Percentiles rank a stretch among this genome's conserved stretches.
These are phyloP conservation scores for Hemicentrotus pulcherrimus DNA, from an alignment of 35 echinoderm and acorn worm genomes.

Conservation along the genomic window DNA sequence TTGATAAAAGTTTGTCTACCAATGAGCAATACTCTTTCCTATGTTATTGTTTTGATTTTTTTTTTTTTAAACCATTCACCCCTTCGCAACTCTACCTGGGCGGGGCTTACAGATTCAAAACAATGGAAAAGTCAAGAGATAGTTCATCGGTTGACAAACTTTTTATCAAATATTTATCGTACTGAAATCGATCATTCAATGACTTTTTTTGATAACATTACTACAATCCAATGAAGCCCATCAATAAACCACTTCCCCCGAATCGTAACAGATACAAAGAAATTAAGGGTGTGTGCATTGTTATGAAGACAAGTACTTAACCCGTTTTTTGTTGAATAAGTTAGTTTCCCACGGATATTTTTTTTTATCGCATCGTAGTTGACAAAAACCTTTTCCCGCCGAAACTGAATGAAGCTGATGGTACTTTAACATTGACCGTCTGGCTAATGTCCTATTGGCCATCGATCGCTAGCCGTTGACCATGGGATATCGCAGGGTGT, in stretches of 20 bases:
- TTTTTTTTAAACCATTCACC: too few relatives aligned
- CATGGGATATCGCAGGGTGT: not conserved
- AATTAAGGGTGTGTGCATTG: not conserved
- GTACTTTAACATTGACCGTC: not conserved
- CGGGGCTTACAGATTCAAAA: not conserved
- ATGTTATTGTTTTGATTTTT: too few relatives aligned
- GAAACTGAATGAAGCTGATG: not conserved
- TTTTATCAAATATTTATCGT: not conserved
- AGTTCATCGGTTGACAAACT: not conserved
- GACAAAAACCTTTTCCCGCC: not conserved
- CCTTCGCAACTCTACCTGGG: not conserved
- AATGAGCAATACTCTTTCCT: too few relatives aligned
- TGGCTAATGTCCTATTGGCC: not conserved
- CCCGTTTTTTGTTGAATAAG: slow-evolving; percentile 1
- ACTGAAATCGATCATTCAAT: not conserved
- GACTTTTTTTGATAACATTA: not conserved
- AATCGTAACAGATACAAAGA: not conserved
- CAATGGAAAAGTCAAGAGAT: not conserved
- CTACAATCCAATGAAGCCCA: not conserved
- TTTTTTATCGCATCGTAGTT: not conserved
- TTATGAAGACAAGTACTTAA: not conserved
- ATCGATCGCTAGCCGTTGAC: not conserved
- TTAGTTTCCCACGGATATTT: slow-evolving; percentile 18
- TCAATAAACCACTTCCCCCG: not conserved
- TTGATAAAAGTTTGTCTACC: too few relatives aligned